Conservation (phyloP, 2,113 vertebrate species). For the Rhinichthys klamathensis region DNA sequence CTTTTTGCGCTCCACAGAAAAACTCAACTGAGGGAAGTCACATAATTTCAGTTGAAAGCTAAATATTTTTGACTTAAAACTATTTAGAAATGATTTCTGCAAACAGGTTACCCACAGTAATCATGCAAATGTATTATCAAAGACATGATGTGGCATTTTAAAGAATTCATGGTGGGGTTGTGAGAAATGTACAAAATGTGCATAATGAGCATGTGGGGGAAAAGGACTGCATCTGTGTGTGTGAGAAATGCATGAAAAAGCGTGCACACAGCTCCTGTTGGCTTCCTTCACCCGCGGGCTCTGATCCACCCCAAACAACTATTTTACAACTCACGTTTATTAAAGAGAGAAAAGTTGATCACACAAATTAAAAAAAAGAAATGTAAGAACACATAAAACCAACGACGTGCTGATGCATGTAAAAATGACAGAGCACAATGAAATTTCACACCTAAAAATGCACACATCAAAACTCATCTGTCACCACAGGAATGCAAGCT, state of each 20-base stretch:
- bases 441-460: background rate
- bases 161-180: background rate
- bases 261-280: background rate
- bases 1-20: background rate
- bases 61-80: background rate
- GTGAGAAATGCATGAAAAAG: background rate
- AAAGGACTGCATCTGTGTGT: background rate
- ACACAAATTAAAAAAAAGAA: background rate
- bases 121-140: background rate
- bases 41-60: background rate
- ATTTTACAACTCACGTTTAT: conserved; percentile 9
- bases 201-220: background rate
- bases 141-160: background rate
- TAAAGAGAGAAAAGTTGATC: background rate
- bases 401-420: conserved; percentile 9
- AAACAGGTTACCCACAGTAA: background rate
- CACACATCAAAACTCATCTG: conserved; percentile 2
- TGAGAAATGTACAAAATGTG: background rate
- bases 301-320: conserved; percentile 28
- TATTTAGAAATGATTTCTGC: background rate
- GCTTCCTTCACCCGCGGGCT: background rate
- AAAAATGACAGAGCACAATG: background rate
- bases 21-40: background rate
- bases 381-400: background rate
- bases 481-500: conserved; percentile 15